Evolutionary conservation across 1,140 invertebrate genomes (phyloP), one percentile per base, ranked within the genome.

Genomic region (Globodera rostochiensis): DNA sequence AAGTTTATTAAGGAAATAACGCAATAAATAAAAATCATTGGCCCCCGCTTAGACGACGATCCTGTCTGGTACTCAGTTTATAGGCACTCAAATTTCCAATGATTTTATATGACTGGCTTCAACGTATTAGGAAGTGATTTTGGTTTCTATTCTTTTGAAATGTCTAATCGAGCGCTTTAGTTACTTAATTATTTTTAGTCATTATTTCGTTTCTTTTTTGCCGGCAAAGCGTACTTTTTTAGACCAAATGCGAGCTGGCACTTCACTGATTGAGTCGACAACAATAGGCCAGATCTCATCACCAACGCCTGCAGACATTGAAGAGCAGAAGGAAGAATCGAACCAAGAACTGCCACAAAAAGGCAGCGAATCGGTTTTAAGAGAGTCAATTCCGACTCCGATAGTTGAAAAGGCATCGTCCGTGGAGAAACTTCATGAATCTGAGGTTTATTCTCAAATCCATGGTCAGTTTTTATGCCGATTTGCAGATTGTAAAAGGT

Each of bases 251-350:
- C 11, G 69, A 71, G 69, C 69, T 19, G 67, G n/a, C 36, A 25
- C 67, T 70, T 70, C 67, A 53, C 53, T 53, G 53, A 15, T 3
- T 6, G 53, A 53, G 8, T 53, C 53, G 15, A 15, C 53, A 53
- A 15, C 2, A 53, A 53, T 53, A 11, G 15, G 8, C 9, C 53
- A 9, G 15, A 53, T 53, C 36, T 70, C 67, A 45, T 70, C 67
- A 70, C 36, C 67, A 70, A 77, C 76, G 36, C 47, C 36, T 9
- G 36, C 76, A n/a, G 25, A 25, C 7, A 36, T 46, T 19, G 76
- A 77, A 57, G 50, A 77, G 69, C 11, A 9, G 15, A 53, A 77
- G 47, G 74, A 53, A 60, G 45, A 77, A 66, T 4, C 15, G 13
- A 46, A 36, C 15, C 50, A 76, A 49, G 11, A 76, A 19, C 49